Evolutionary conservation across 2,113 vertebrate genomes (phyloP).

Genomic region (Ardeotis arabs): DNA sequence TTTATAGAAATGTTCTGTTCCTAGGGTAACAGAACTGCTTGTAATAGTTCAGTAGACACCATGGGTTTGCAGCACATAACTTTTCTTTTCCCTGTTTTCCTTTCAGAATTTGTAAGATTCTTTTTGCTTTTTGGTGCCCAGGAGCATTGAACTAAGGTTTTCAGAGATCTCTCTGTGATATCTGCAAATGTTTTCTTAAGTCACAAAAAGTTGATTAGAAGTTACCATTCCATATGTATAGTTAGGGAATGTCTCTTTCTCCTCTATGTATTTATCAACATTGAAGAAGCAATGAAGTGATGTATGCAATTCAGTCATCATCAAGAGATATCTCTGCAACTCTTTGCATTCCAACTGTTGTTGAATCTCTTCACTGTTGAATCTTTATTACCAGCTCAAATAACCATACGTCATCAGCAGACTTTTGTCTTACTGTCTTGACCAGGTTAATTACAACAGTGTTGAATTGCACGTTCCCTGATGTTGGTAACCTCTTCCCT

Average conservation of each 20-base stretch:
- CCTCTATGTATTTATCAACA: not conserved
- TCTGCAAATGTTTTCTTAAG: not conserved
- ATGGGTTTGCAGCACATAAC: rapidly evolving
- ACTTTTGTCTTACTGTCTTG: not conserved
- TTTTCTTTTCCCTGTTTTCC: no score
- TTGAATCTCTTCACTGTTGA: not conserved
- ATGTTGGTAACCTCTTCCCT: not conserved
- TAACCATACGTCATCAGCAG: not conserved
- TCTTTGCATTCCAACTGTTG: not conserved
- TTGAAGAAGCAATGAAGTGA: not conserved
- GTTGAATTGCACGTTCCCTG: not conserved
- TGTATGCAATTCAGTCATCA: not conserved
- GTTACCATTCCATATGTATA: not conserved
- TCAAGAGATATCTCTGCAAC: not conserved
- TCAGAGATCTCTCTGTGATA: not conserved
- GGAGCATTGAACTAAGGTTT: not conserved
- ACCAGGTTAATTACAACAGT: not conserved
- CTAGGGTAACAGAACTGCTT: not conserved
- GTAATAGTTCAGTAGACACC: not conserved
- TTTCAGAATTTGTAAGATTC: not conserved
- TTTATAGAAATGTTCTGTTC: not conserved
- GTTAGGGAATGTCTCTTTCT: not conserved
- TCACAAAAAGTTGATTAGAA: not conserved
- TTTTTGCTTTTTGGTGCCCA: not conserved
- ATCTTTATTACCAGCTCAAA: not conserved